Conservation (phyloP, 2,888 invertebrate species). For the Criorhina ranunculi region DNA sequence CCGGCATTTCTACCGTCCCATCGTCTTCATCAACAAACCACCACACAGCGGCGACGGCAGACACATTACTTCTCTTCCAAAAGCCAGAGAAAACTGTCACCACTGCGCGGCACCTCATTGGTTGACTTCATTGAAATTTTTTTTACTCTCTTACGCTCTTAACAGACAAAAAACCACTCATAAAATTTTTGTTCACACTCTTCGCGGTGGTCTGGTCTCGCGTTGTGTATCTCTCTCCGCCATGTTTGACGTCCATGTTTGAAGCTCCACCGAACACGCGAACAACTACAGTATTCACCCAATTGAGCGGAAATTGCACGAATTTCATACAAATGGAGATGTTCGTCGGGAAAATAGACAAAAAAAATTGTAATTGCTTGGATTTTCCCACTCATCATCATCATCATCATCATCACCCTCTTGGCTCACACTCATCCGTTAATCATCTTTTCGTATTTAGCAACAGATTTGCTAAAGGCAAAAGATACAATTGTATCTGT, state of each 20-base stretch:
- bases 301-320: conserved; percentile 41
- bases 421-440: conserved; percentile 33
- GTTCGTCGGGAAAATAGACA: conserved; percentile 27
- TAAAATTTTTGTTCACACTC: conserved; percentile 43
- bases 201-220: conserved; percentile 39
- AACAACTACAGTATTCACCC: not conserved
- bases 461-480: conserved; percentile 36
- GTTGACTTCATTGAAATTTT: not conserved
- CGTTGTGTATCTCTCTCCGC: conserved; percentile 10
- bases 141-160: conserved; percentile 50
- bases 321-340: conserved; percentile 36
- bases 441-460: conserved; percentile 51
- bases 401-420: conserved; percentile 17
- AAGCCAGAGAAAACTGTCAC: conserved; percentile 40
- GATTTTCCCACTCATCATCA: conserved; percentile 61
- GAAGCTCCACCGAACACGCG: conserved; percentile 23
- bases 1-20: conserved; percentile 41
- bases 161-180: conserved; percentile 43
- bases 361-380: conserved; percentile 18
- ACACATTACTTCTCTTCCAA: conserved; percentile 28
- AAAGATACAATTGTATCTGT: conserved; percentile 18
- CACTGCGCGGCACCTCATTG: conserved; percentile 41
- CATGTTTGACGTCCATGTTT: conserved; percentile 52
- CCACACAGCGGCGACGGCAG: not conserved
- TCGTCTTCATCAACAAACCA: not conserved